phyloP scores from a whole-genome alignment of 2,888 invertebrate species.

The Macrosoma leucophasiata region DNA sequence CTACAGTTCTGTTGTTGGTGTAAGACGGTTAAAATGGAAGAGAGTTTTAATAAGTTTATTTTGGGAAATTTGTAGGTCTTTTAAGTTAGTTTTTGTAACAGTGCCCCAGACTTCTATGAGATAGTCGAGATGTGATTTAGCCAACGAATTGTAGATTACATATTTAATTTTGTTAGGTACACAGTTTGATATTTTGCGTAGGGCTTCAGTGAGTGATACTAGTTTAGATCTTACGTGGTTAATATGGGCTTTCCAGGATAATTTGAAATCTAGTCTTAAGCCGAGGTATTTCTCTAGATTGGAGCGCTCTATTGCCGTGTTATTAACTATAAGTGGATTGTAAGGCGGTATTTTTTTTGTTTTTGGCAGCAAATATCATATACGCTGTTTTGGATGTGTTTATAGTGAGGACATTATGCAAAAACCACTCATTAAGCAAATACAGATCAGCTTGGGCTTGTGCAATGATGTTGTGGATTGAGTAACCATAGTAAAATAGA shows the following conservation, averaged over 20 bases:
- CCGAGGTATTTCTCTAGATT: constrained; percentile 13
- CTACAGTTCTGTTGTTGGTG: constrained; percentile 11
- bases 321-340: constrained; percentile 8
- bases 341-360: constrained; percentile 2
- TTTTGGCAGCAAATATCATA: constrained; percentile 10
- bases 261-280: constrained; percentile 3
- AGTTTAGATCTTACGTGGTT: constrained; percentile 8
- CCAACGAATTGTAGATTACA: constrained; percentile 15
- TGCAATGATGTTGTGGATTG: too few relatives aligned
- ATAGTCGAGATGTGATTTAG: constrained; percentile 15
- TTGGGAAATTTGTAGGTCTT: constrained; percentile 8
- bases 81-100: constrained; percentile 9
- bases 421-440: constrained; percentile 17
- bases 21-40: constrained; percentile 13
- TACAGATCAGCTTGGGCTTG: constrained; percentile 11
- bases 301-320: not conserved
- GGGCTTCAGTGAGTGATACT: constrained; percentile 4
- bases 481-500: constrained; percentile 13
- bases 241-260: constrained; percentile 15
- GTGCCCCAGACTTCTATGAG: constrained; percentile 15
- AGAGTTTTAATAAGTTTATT: constrained; percentile 16
- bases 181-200: constrained; percentile 6
- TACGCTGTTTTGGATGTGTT: constrained; percentile 5
- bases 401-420: too few relatives aligned
- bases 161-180: constrained; percentile 10